Evolutionary conservation across 2,888 invertebrate species (phyloP), one percentile per base, ranked within the genome.

Genomic region (Tetramorium bicarinatum): DNA sequence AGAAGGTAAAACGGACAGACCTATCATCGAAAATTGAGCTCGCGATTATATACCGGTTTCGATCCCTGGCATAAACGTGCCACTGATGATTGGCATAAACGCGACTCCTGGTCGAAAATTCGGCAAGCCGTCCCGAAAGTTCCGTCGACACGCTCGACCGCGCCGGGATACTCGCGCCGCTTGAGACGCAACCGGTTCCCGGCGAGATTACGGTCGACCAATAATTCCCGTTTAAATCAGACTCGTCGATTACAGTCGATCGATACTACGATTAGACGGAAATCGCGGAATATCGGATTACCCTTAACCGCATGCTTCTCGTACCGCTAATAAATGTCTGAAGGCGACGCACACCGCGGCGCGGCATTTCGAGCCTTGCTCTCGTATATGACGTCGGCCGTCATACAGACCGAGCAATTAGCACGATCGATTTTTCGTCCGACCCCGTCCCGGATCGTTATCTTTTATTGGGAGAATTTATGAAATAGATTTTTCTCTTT

Each of bases 251-350:
- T 80, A 72, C 59, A 9, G 79, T 38, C 59, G 79, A 59, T 71
- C 59, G 59, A 47, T 29, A 9, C 34, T 61, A 38, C 49, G 59
- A 80, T 80, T 80, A 80, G 59, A 80, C 59, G 34, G 47, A 71
- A 71, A 79, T 79, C 79, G 71, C 79, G 47, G 47, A 80, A 80
- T 80, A 80, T 80, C 72, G 72, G 72, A 71, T 72, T 80, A 61
- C 66, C 18, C 3, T 62, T 62, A 62, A 75, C 75, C 59, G 59
- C 59, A 49, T 38, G 59, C 47, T 47, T 25, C n/a, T 25, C 49
- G 47, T 49, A 13, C 18, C 18, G 44, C 56, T 56, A 69, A 59
- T 72, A 72, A 80, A 61, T 25, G 47, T 41, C 71, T 21, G 47
- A 47, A 59, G 49, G 47, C 61, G 38, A 18, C 11, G 38, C 18